Percentiles rank a stretch among this genome's conserved stretches.
phyloP scores from a whole-genome alignment of 2,113 vertebrate species.

The Pelvicachromis taeniatus region DNA sequence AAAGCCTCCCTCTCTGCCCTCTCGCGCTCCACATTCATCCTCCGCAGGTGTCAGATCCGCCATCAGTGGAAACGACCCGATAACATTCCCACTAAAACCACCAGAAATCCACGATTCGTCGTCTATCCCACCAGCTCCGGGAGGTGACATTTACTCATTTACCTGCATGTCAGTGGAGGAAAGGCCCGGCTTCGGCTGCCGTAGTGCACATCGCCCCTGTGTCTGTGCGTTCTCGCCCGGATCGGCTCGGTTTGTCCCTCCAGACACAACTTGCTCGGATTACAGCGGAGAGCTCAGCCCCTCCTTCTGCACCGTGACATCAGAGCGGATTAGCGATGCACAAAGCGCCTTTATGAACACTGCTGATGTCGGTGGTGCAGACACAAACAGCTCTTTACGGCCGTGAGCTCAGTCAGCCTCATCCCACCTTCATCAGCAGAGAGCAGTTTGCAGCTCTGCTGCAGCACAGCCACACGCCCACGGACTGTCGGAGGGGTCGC shows the following conservation, averaged over 20 bases:
- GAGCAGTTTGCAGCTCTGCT: slow-evolving; percentile 3
- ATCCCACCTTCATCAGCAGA: slow-evolving; percentile 11
- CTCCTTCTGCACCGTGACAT: slow-evolving; percentile 70
- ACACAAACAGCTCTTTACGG: background rate
- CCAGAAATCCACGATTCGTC: background rate
- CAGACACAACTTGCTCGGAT: slow-evolving; percentile 49
- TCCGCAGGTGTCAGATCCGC: slow-evolving; percentile 45
- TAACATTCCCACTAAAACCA: background rate
- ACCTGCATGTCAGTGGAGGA: slow-evolving; percentile 61
- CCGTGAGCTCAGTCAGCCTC: background rate
- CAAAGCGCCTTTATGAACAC: slow-evolving; percentile 57
- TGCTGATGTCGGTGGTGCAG: slow-evolving; percentile 6
- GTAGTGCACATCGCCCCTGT: slow-evolving; percentile 26
- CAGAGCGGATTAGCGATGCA: slow-evolving; percentile 72
- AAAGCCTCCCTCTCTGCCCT: background rate
- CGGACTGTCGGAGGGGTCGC: slow-evolving; percentile 13
- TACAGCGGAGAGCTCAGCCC: slow-evolving; percentile 57
- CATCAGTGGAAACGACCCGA: slow-evolving; percentile 1
- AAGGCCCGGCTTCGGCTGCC: slow-evolving; percentile 34
- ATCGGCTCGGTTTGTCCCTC: slow-evolving; percentile 24
- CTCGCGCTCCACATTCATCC: background rate
- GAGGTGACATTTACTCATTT: background rate
- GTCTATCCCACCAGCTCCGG: background rate
- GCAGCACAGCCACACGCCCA: background rate
- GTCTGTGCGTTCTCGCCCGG: background rate